Conservation (phyloP, 2,888 invertebrate species). For the Pheosia gnoma region DNA sequence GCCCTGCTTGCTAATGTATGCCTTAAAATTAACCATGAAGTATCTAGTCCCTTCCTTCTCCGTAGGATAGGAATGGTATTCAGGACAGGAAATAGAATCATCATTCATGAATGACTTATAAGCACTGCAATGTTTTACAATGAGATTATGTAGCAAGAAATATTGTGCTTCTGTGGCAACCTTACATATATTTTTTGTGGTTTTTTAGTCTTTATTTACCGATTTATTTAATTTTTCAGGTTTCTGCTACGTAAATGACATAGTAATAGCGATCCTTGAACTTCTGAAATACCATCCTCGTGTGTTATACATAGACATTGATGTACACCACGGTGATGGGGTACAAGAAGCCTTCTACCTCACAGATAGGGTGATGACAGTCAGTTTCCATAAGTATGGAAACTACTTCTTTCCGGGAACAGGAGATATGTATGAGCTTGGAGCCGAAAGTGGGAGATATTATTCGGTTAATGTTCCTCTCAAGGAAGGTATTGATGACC, state of each 20-base stretch:
- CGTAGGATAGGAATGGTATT: too few species aligned
- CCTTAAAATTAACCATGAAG: too few species aligned
- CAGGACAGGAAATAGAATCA: too few species aligned
- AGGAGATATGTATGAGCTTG: conserved; percentile 99
- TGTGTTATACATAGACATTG: conserved; percentile 99
- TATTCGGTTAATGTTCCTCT: conserved; percentile 99
- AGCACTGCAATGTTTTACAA: too few species aligned
- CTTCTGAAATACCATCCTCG: conserved; percentile 96
- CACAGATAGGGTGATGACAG: conserved; percentile 99
- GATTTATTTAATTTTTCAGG: conserved; percentile 78
- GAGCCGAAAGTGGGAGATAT: conserved; percentile 97
- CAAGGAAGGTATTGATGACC: conserved; percentile 98
- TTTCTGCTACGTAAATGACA: conserved; percentile 99
- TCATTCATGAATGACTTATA: too few species aligned
- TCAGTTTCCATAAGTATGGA: conserved; percentile 99
- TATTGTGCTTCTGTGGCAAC: too few species aligned
- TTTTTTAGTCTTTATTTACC: too few species aligned
- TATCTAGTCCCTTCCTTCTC: too few species aligned
- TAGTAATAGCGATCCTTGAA: conserved; percentile 98
- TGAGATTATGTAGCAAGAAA: too few species aligned
- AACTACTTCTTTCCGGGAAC: conserved; percentile 99
- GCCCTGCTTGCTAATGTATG: too few species aligned
- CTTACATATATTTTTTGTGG: too few species aligned
- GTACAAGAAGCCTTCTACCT: conserved; percentile 99
- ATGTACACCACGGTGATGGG: conserved; percentile 98